phyloP scores from a whole-genome alignment of 2,113 vertebrate genomes.

The Hippocampus comes region DNA sequence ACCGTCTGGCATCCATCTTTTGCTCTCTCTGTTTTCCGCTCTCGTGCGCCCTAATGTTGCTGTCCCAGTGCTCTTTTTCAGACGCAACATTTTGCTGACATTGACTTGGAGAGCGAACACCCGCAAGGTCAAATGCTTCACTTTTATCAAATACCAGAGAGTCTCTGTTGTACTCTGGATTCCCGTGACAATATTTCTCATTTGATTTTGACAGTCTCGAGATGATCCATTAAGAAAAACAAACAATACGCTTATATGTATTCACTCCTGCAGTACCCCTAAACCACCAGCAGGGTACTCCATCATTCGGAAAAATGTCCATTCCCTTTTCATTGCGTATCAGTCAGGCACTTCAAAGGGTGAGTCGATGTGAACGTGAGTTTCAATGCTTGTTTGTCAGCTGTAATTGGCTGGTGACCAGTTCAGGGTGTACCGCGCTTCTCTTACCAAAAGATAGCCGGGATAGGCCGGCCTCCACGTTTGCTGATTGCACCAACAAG shows the following conservation, averaged over 20 bases:
- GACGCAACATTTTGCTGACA: constrained; percentile 72
- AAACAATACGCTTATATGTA: no score
- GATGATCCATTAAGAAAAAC: no score
- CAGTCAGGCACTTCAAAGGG: no score
- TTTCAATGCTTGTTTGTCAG: no score
- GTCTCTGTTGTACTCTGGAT: constrained; percentile 10
- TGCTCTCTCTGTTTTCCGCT: constrained; percentile 36
- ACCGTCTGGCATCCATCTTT: constrained; percentile 34
- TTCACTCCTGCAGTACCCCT: no score
- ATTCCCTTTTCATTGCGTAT: no score
- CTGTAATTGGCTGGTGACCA: background rate
- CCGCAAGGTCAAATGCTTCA: constrained; percentile 52
- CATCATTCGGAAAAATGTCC: no score
- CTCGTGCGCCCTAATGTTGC: constrained; percentile 55
- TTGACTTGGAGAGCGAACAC: constrained; percentile 60
- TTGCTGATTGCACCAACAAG: constrained; percentile 64
- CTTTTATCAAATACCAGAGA: constrained; percentile 34
- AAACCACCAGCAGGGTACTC: no score
- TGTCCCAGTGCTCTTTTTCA: constrained; percentile 53
- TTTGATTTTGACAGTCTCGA: constrained; percentile 10
- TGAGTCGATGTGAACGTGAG: background rate
- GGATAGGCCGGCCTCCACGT: constrained; percentile 41
- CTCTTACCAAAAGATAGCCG: constrained; percentile 3
- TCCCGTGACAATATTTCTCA: background rate
- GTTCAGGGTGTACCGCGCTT: background rate